A percentile compares a stretch with the other conserved stretches of the same genome.
Conservation (phyloP, 2,888 invertebrate species). For the Agrotis clavis region DNA sequence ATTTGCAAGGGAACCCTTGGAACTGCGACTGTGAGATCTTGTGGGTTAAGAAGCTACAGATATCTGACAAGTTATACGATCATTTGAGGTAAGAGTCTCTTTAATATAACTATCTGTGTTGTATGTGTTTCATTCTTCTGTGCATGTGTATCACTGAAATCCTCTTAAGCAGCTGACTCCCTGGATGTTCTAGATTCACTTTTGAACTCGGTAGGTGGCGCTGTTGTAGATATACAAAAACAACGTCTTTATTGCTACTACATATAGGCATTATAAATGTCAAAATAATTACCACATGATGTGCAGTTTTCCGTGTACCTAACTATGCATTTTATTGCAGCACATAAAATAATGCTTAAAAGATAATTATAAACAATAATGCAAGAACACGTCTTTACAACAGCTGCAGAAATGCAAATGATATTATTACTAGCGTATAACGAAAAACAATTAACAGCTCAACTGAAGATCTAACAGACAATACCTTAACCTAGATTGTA, state of each 20-base stretch:
- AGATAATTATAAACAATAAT: not conserved
- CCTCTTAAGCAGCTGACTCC: no score
- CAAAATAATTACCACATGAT: no score
- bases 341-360: not conserved
- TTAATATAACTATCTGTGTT: no score
- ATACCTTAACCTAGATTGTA: not conserved
- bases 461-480: not conserved
- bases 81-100: constrained; percentile 79
- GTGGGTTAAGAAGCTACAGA: constrained; percentile 87
- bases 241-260: no score
- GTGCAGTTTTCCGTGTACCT: no score
- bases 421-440: constrained; percentile 8
- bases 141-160: no score
- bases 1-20: constrained; percentile 92
- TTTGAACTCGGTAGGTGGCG: no score
- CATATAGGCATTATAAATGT: no score
- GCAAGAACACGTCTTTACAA: not conserved
- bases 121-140: no score
- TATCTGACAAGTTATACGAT: constrained; percentile 81
- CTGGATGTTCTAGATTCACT: no score
- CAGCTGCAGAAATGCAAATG: not conserved
- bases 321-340: not conserved
- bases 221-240: no score
- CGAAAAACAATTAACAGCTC: not conserved
- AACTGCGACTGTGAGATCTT: constrained; percentile 92